Percentiles rank a stretch among this genome's conserved stretches.
Evolutionary conservation across 2,797 vertebrate species (phyloP).

Genomic region (Coranthus polyacanthus): DNA sequence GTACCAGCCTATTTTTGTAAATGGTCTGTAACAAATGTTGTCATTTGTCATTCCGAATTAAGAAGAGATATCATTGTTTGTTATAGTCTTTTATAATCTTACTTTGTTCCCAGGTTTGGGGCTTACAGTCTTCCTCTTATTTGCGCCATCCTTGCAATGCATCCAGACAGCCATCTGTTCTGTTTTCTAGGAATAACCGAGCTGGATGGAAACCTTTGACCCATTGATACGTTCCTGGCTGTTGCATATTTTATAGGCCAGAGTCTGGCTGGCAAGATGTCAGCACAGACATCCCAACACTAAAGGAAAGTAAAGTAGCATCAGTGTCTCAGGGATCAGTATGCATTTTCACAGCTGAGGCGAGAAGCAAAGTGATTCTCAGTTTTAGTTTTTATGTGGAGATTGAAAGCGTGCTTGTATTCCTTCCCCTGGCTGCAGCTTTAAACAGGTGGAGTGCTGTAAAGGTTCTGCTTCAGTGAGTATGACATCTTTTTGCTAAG

Average conservation of each 20-base stretch:
- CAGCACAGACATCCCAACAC: background rate
- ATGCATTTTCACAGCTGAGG: slow-evolving; percentile 21
- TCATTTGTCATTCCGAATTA: too few species aligned
- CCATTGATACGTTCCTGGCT: slow-evolving; percentile 9
- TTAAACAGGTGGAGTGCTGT: slow-evolving; percentile 30
- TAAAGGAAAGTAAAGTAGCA: slow-evolving; percentile 8
- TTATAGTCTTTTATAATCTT: background rate
- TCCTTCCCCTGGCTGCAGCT: slow-evolving; percentile 28
- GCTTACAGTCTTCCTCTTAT: background rate
- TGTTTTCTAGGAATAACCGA: background rate
- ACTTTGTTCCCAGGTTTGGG: slow-evolving; percentile 7
- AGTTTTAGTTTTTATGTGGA: slow-evolving; percentile 10
- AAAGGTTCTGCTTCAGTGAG: slow-evolving; percentile 22
- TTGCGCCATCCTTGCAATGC: slow-evolving; percentile 6
- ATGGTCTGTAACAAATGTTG: too few species aligned
- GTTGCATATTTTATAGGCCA: slow-evolving; percentile 27
- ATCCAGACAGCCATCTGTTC: slow-evolving; percentile 32
- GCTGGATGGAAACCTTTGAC: slow-evolving; percentile 28
- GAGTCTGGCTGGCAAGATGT: slow-evolving; percentile 11
- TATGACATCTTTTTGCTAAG: slow-evolving; percentile 5
- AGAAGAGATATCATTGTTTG: background rate
- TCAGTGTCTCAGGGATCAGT: slow-evolving; percentile 24
- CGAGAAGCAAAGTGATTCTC: slow-evolving; percentile 11
- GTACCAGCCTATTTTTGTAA: background rate
- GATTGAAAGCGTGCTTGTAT: slow-evolving; percentile 8